Base-by-base conservation (phyloP, 2,797 vertebrate genomes). In the Morelia viridis region DNA sequence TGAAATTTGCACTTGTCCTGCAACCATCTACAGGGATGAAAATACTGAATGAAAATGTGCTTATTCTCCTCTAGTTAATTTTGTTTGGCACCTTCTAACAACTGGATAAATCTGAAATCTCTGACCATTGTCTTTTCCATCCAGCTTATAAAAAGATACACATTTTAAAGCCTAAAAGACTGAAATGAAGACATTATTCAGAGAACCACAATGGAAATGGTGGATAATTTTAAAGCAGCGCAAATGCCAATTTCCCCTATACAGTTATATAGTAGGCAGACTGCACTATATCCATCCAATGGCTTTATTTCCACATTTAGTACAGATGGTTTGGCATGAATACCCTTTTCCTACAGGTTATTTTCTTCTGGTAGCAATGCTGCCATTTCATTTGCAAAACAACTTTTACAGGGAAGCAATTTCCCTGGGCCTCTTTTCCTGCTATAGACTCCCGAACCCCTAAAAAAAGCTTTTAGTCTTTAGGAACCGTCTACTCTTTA, bases 21-120 rank as follows among this genome's bases (percentile, higher is more conserved):
- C 53, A 64, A 53, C 50, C 50, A 64, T 50, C 6, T 50, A 64
- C 46, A 46, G 41, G 19, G 41, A 88, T 17, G 57, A 60, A 86
- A 89, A 57, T 56, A 17, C n/a, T 90, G 35, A 94, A 93, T 90
- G 8, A 0, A 41, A 91, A 58, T 28, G 11, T 60, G 92, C 9
- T 88, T 60, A 62, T 93, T 90, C 31, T 91, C 0, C 86, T 90
- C 4, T 22, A 0, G 46, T 6, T 57, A 53, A 53, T 91, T 91
- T 85, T 91, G 2, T 91, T 22, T 17, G 80, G 19, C 5, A 41
- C 2, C 93, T 88, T 17, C 28, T n/a, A 92, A 89, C 0, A 89
- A 57, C 65, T 58, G 83, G 90, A 57, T 91, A 12, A 92, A 64
- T 5, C 19, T 0, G 0, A 0, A 65, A 65, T 61, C 93, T 84